phyloP scores from a whole-genome alignment of 2,113 vertebrate genomes.

The Muntiacus muntjak region DNA sequence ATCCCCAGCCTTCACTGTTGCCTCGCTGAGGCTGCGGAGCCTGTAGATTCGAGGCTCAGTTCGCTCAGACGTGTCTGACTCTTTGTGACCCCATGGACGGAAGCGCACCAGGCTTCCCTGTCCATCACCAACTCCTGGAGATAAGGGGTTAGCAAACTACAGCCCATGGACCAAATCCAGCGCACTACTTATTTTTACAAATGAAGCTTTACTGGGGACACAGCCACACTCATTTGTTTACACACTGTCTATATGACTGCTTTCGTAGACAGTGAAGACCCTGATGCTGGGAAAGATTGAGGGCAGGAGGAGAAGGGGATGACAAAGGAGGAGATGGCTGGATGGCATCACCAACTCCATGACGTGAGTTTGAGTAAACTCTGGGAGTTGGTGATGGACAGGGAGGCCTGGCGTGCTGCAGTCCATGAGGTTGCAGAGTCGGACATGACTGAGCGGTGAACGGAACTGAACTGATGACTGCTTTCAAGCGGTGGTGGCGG shows the following conservation, averaged over 20 bases:
- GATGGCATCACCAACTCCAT: neutral
- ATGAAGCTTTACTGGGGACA: neutral
- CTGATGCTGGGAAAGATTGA: neutral
- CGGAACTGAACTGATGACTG: neutral
- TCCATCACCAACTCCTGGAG: neutral
- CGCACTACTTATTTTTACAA: neutral
- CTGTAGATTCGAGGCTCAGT: neutral
- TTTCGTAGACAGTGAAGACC: neutral
- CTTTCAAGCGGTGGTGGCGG: neutral
- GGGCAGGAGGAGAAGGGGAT: neutral
- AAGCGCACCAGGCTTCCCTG: neutral
- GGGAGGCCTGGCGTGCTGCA: neutral
- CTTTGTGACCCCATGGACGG: neutral
- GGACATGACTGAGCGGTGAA: neutral
- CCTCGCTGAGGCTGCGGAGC: neutral
- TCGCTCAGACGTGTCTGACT: neutral
- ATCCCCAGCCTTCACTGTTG: neutral
- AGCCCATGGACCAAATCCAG: neutral
- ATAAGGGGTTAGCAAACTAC: neutral
- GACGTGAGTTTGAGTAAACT: neutral
- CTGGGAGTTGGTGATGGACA: neutral
- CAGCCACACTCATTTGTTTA: neutral
- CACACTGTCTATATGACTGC: no score
- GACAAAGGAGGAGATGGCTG: neutral
- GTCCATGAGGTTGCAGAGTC: accelerated